Conservation (phyloP, 1,140 invertebrate genomes). For the Mylabris phalerata region DNA sequence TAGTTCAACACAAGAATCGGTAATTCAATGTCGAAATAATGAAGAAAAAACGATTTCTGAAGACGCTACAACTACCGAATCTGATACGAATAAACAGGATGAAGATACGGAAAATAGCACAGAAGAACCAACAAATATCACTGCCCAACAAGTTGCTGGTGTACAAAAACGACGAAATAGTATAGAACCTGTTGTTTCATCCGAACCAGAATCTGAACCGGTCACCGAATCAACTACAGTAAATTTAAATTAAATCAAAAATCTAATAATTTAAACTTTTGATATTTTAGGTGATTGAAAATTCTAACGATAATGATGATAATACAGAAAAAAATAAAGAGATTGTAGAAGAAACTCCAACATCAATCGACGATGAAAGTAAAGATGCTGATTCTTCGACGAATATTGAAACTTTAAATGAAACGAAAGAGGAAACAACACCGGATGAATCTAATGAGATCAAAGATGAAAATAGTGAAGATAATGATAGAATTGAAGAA, state of each 20-base stretch:
- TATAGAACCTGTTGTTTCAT: conserved; percentile 24
- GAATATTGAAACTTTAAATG: neutral
- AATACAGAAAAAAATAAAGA: no score
- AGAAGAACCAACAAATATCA: conserved; percentile 25
- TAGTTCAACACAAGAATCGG: conserved; percentile 22
- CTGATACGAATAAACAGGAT: neutral
- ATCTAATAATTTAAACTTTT: no score
- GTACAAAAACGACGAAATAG: conserved; percentile 33
- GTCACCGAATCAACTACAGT: neutral
- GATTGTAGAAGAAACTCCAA: no score
- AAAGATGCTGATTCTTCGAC: no score
- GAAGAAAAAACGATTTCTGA: conserved; percentile 28
- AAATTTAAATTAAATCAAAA: no score
- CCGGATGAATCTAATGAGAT: no score
- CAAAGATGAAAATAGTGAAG: no score
- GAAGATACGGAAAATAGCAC: conserved; percentile 11
- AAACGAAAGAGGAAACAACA: no score
- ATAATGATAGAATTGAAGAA: neutral
- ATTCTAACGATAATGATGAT: neutral
- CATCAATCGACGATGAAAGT: no score
- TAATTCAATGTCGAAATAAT: conserved; percentile 15
- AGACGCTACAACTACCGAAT: neutral
- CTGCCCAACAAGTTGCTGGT: conserved; percentile 30
- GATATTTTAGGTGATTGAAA: no score
- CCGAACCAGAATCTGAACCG: neutral